Conservation (phyloP, 2,113 vertebrate genomes). For the Phasianus colchicus region DNA sequence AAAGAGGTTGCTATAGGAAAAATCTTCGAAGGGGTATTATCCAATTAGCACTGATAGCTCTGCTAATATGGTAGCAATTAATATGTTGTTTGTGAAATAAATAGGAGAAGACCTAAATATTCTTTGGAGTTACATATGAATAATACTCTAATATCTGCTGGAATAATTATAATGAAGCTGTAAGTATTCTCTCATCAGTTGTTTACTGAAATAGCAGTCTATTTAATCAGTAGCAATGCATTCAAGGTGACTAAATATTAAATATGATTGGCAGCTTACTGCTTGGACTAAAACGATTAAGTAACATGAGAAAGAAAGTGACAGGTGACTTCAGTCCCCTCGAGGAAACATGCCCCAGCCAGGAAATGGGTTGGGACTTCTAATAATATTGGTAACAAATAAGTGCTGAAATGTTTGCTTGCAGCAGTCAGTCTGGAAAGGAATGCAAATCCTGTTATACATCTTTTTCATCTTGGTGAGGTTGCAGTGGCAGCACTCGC, state of each 20-base stretch:
- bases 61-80: slow-evolving; percentile 70
- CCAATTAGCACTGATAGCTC: slow-evolving; percentile 63
- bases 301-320: slow-evolving; percentile 80
- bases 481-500: slow-evolving; percentile 61
- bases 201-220: slow-evolving; percentile 79
- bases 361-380: slow-evolving; percentile 75
- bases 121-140: slow-evolving; percentile 69
- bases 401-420: slow-evolving; percentile 78
- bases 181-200: slow-evolving; percentile 79
- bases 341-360: slow-evolving; percentile 75
- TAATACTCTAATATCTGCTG: slow-evolving; percentile 73
- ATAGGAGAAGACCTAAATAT: slow-evolving; percentile 73
- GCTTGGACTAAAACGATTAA: slow-evolving; percentile 86
- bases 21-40: slow-evolving; percentile 60
- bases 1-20: slow-evolving; percentile 42
- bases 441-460: slow-evolving; percentile 85
- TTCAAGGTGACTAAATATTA: slow-evolving; percentile 81
- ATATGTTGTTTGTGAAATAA: slow-evolving; percentile 70
- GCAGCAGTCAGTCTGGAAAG: slow-evolving; percentile 77
- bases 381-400: slow-evolving; percentile 80
- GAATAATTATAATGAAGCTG: slow-evolving; percentile 80
- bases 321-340: slow-evolving; percentile 80
- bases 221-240: slow-evolving; percentile 76
- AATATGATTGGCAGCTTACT: slow-evolving; percentile 78
- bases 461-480: slow-evolving; percentile 81